These are phyloP conservation scores for Cyclina sinensis DNA, from an alignment of 1,140 invertebrate species.

Conservation along the genomic window DNA sequence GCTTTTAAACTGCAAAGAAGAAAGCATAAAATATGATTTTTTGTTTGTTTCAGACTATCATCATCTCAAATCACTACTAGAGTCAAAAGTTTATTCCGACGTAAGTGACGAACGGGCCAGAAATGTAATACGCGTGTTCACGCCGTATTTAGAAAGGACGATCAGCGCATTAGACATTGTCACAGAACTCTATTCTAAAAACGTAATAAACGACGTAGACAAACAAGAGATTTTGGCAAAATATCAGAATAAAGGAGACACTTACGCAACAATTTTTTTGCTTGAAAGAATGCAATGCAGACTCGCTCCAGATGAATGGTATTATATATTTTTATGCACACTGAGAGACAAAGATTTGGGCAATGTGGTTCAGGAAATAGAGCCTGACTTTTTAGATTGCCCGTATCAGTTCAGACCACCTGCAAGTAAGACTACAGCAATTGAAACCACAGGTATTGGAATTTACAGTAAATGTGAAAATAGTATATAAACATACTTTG, in stretches of 20 bases:
- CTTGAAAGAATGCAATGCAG: not conserved
- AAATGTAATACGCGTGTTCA: not conserved
- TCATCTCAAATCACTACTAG: not conserved
- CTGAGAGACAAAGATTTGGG: not conserved
- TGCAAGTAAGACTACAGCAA: not conserved
- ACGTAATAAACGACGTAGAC: not conserved
- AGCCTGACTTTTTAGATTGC: not conserved
- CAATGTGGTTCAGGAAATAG: not conserved
- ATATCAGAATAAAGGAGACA: not conserved
- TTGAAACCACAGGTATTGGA: no score
- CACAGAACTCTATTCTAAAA: not conserved
- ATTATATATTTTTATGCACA: not conserved
- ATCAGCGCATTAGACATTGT: not conserved
- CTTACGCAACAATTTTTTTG: not conserved
- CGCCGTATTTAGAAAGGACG: not conserved
- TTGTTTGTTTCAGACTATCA: not conserved
- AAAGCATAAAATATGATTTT: no score
- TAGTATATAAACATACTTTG: no score
- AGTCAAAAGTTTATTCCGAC: not conserved
- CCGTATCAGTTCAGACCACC: not conserved
- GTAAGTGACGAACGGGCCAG: not conserved
- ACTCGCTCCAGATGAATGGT: not conserved
- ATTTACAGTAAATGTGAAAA: no score
- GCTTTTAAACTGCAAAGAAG: no score
- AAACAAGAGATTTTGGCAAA: not conserved